Conservation (phyloP, 2,113 vertebrate species). For the Syrrhaptes paradoxus region DNA sequence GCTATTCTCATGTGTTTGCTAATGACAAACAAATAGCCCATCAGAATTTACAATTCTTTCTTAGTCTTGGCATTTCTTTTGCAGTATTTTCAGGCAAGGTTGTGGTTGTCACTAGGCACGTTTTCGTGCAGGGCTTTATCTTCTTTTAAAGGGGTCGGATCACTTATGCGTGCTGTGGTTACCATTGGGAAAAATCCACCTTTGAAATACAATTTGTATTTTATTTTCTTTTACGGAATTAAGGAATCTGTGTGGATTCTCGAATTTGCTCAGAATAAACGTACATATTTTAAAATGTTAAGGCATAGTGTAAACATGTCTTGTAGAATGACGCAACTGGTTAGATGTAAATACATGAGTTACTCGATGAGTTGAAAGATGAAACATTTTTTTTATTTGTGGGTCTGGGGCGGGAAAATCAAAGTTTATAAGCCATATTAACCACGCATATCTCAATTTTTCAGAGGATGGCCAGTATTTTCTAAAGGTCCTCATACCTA, state of each 20-base stretch:
- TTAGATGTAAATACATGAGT: slow-evolving; percentile 27
- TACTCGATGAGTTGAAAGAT: neutral
- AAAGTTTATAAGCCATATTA: slow-evolving; percentile 64
- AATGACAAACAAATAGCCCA: slow-evolving; percentile 69
- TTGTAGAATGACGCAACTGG: slow-evolving; percentile 58
- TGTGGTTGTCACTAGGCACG: slow-evolving; percentile 56
- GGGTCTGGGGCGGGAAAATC: slow-evolving; percentile 36
- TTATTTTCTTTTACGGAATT: slow-evolving; percentile 55
- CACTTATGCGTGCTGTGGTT: slow-evolving; percentile 52
- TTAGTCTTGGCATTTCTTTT: slow-evolving; percentile 52
- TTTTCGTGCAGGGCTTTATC: slow-evolving; percentile 32
- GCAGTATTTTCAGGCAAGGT: slow-evolving; percentile 53
- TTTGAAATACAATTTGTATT: slow-evolving; percentile 62
- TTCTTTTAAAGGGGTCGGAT: slow-evolving; percentile 45
- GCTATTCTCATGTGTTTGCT: slow-evolving; percentile 67
- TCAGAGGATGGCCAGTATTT: slow-evolving; percentile 91
- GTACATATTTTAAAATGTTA: neutral
- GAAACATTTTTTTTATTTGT: slow-evolving; percentile 49
- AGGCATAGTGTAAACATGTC: neutral
- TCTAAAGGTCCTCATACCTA: slow-evolving; percentile 92
- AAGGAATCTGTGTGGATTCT: slow-evolving; percentile 10
- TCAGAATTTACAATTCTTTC: slow-evolving; percentile 47
- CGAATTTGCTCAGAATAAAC: slow-evolving; percentile 39
- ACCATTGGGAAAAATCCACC: neutral
- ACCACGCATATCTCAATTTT: slow-evolving; percentile 78